A percentile compares a stretch with the other conserved stretches of the same genome.
Evolutionary conservation across 2,888 invertebrate genomes (phyloP).

Genomic region (Amphimallon solstitiale): DNA sequence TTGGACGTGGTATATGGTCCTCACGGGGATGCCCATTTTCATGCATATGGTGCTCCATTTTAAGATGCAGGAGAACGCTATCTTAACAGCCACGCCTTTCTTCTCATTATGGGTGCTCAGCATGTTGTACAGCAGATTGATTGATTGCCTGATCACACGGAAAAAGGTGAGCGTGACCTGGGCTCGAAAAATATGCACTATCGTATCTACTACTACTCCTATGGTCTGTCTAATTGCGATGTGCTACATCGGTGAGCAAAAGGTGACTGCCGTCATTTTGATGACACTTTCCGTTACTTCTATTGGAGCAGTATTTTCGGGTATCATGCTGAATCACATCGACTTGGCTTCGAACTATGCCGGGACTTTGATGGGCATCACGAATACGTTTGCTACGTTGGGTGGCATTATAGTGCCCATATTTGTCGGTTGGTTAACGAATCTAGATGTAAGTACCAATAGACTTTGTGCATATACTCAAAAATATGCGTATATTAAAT

Average conservation of each 20-base stretch:
- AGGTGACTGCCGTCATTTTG: slow-evolving; percentile 71
- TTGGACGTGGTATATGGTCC: slow-evolving; percentile 88
- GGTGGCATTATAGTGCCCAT: slow-evolving; percentile 84
- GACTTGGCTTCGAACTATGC: slow-evolving; percentile 87
- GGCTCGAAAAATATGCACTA: slow-evolving; percentile 79
- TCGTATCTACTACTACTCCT: slow-evolving; percentile 71
- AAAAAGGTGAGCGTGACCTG: slow-evolving; percentile 73
- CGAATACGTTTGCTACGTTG: slow-evolving; percentile 82
- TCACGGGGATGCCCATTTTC: slow-evolving; percentile 83
- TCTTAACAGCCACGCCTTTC: slow-evolving; percentile 80
- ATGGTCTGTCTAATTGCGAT: slow-evolving; percentile 74
- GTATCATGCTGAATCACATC: slow-evolving; percentile 84
- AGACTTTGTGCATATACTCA: too few species aligned
- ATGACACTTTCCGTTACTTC: slow-evolving; percentile 75
- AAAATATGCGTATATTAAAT: too few species aligned
- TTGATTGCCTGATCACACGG: slow-evolving; percentile 73
- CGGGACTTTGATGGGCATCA: slow-evolving; percentile 81
- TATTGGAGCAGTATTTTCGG: slow-evolving; percentile 85
- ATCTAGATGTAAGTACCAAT: slow-evolving; percentile 13
- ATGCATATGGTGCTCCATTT: slow-evolving; percentile 83
- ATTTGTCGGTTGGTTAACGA: slow-evolving; percentile 55
- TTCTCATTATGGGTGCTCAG: slow-evolving; percentile 84
- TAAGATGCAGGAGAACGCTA: slow-evolving; percentile 80
- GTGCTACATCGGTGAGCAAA: slow-evolving; percentile 75
- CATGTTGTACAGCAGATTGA: slow-evolving; percentile 71